Percentiles rank a stretch among this genome's conserved stretches.
Conservation (phyloP, 2,797 vertebrate species). For the Pantherophis vulpinus region DNA sequence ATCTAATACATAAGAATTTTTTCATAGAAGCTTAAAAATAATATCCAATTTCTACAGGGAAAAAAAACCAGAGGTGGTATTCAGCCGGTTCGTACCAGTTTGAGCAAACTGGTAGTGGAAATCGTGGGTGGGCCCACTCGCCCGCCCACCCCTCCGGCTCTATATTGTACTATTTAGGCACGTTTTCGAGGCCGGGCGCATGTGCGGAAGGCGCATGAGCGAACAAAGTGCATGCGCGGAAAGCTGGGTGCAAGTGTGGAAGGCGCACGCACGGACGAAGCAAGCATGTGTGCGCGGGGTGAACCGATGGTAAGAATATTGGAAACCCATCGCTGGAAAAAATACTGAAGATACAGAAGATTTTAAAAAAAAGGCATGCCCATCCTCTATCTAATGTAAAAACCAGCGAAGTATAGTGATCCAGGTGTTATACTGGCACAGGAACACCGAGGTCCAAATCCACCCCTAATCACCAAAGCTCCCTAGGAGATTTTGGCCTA, state of each 20-base stretch:
- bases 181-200: too few species aligned
- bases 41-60: not conserved
- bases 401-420: not conserved
- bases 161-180: too few species aligned
- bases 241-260: too few species aligned
- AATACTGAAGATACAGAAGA: not conserved
- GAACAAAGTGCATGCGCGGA: too few species aligned
- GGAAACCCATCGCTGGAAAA: not conserved
- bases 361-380: not conserved
- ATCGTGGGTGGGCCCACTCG: too few species aligned
- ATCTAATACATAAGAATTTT: not conserved
- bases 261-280: too few species aligned
- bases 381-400: not conserved
- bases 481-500: not conserved
- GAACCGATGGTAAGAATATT: too few species aligned
- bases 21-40: not conserved
- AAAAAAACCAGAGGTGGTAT: not conserved
- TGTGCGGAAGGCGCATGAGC: too few species aligned
- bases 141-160: too few species aligned
- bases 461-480: not conserved
- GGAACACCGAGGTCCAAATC: not conserved
- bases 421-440: not conserved
- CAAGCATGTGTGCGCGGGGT: too few species aligned
- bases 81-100: too few species aligned
- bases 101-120: too few species aligned